A percentile compares a stretch with the other conserved stretches of the same genome.
Conservation (phyloP, 2,797 vertebrate species). For the Xenentodon cancila region DNA sequence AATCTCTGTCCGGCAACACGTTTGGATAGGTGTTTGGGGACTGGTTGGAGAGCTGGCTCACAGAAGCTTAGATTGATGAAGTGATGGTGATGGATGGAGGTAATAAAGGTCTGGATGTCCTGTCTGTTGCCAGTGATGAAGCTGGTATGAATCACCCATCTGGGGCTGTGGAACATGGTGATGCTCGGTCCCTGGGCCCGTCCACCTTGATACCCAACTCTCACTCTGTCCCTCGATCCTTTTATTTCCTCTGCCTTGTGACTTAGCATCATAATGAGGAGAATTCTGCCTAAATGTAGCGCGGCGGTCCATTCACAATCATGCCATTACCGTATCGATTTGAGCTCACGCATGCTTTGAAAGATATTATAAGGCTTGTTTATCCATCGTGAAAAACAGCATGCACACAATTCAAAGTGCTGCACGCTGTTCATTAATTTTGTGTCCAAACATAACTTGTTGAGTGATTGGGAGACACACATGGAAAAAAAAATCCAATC, state of each 20-base stretch:
- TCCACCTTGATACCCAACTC: constrained; percentile 47
- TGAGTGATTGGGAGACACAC: constrained; percentile 70
- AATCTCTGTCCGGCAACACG: constrained; percentile 76
- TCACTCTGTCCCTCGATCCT: constrained; percentile 38
- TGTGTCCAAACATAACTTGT: constrained; percentile 73
- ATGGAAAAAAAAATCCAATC: constrained; percentile 72
- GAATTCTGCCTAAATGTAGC: constrained; percentile 33
- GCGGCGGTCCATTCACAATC: constrained; percentile 38
- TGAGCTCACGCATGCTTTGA: constrained; percentile 49
- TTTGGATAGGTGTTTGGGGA: constrained; percentile 78
- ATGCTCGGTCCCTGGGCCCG: constrained; percentile 61
- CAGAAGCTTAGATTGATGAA: constrained; percentile 79
- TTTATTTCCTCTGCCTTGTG: constrained; percentile 46
- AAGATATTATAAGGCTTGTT: constrained; percentile 52
- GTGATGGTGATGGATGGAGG: constrained; percentile 85
- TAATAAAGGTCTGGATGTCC: constrained; percentile 86
- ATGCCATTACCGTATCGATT: constrained; percentile 47
- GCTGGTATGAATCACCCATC: constrained; percentile 83
- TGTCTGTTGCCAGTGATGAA: constrained; percentile 82
- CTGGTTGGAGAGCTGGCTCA: constrained; percentile 75
- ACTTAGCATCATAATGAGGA: constrained; percentile 39
- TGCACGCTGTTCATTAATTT: constrained; percentile 69
- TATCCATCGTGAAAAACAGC: constrained; percentile 48
- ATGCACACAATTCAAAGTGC: constrained; percentile 52
- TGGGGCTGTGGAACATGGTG: constrained; percentile 71